phyloP scores from a whole-genome alignment of 2,797 vertebrate species.

The Ctenosaura bakeri region DNA sequence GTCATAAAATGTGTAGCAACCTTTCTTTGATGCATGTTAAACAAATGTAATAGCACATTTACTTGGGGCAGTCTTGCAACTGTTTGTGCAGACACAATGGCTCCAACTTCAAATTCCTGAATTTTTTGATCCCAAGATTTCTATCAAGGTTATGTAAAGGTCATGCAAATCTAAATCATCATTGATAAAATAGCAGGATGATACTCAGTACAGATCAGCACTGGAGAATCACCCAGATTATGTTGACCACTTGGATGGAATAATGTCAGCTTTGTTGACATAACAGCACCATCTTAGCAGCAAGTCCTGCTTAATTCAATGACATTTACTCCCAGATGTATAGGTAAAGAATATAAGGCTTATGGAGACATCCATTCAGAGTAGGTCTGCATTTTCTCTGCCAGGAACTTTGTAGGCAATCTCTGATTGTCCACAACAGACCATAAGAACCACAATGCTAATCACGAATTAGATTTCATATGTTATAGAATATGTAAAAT shows the following conservation, averaged over 20 bases:
- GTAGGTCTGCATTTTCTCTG: background rate
- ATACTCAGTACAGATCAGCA: background rate
- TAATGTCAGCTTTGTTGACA: too few relatives aligned
- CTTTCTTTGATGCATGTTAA: background rate
- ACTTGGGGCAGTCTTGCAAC: background rate
- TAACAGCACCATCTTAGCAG: background rate
- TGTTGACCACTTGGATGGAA: background rate
- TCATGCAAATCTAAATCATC: background rate
- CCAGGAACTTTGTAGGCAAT: background rate
- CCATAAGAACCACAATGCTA: too few relatives aligned
- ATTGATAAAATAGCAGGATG: background rate
- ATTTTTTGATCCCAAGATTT: background rate
- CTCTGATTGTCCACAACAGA: background rate
- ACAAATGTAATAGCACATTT: background rate
- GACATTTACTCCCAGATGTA: background rate
- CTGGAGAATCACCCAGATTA: background rate
- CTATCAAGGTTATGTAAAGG: background rate
- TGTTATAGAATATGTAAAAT: background rate
- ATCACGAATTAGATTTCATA: background rate
- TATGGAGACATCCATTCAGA: background rate
- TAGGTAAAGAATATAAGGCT: background rate
- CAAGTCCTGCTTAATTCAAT: background rate
- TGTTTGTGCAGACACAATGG: background rate
- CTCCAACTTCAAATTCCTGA: background rate
- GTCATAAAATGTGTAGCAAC: conserved; percentile 1